Percentiles rank a stretch among this genome's conserved stretches.
Conservation (phyloP, 92 coral and sea anemone species). For the Actinostola sp. region DNA sequence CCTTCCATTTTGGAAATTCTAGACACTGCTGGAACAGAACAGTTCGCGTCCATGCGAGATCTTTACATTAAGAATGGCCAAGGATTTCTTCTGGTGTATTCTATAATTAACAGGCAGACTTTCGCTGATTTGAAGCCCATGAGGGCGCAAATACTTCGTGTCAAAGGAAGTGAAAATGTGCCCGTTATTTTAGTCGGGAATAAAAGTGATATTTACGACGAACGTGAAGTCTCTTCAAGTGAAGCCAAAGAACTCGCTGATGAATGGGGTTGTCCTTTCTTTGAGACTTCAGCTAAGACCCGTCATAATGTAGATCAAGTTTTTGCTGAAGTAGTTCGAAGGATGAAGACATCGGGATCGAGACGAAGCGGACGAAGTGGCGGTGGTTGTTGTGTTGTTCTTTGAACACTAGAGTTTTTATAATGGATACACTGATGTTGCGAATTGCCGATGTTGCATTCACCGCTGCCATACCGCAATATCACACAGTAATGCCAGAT, state of each 20-base stretch:
- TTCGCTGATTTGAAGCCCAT: conserved; percentile 93
- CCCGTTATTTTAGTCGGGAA: conserved; percentile 96
- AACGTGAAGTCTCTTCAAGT: conserved; percentile 87
- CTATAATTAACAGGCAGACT: conserved; percentile 96
- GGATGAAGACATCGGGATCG: conserved; percentile 93
- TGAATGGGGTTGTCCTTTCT: conserved; percentile 96
- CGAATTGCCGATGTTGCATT: not conserved
- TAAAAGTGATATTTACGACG: conserved; percentile 91
- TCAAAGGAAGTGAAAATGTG: conserved; percentile 85
- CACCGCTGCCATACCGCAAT: not conserved
- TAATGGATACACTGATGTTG: conserved; percentile 7
- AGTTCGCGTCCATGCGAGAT: conserved; percentile 99
- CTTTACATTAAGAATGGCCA: conserved; percentile 97
- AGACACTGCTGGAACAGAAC: conserved; percentile 99
- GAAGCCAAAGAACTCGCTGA: conserved; percentile 91
- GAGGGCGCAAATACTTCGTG: conserved; percentile 94
- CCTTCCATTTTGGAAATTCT: conserved; percentile 98
- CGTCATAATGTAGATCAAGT: conserved; percentile 93
- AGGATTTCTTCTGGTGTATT: conserved; percentile 96
- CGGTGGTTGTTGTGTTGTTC: conserved; percentile 81
- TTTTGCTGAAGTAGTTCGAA: conserved; percentile 91
- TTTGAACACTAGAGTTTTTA: conserved; percentile 39
- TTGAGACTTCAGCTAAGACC: conserved; percentile 98
- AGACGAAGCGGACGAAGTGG: conserved; percentile 66
- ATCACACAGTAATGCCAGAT: not conserved